Evolutionary conservation across 2,113 vertebrate species (phyloP).

Genomic region (Polypterus senegalus): DNA sequence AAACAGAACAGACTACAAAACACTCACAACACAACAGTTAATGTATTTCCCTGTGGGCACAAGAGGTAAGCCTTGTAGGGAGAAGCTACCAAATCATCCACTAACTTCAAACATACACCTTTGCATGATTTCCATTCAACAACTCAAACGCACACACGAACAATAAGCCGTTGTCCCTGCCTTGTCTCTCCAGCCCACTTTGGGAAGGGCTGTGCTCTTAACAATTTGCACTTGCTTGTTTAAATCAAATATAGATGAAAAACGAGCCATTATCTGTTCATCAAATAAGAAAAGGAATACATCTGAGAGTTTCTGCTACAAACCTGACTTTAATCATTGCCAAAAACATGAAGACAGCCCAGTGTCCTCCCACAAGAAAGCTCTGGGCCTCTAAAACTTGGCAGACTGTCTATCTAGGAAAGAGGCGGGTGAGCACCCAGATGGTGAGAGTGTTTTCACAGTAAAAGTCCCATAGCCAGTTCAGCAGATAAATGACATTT

Average conservation of each 20-base stretch:
- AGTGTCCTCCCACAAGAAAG: constrained; percentile 58
- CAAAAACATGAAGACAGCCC: constrained; percentile 55
- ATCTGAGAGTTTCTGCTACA: constrained; percentile 41
- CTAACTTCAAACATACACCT: too few relatives aligned
- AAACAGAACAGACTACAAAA: too few relatives aligned
- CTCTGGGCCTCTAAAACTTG: constrained; percentile 49
- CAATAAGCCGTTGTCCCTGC: too few relatives aligned
- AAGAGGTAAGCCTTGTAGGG: too few relatives aligned
- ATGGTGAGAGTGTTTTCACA: constrained; percentile 32
- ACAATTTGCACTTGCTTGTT: constrained; percentile 17
- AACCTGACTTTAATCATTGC: constrained; percentile 61
- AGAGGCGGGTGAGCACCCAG: constrained; percentile 13
- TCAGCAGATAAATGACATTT: not conserved
- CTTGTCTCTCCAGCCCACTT: too few relatives aligned
- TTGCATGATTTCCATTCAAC: too few relatives aligned
- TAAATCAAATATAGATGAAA: constrained; percentile 50
- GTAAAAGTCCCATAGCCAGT: constrained; percentile 36
- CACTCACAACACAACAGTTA: too few relatives aligned
- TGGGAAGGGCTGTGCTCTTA: too few relatives aligned
- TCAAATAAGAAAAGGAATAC: constrained; percentile 32
- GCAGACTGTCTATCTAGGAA: constrained; percentile 28
- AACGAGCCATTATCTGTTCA: constrained; percentile 40
- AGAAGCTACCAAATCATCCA: too few relatives aligned
- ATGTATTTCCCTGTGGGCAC: too few relatives aligned
- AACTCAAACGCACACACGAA: too few relatives aligned